phyloP scores from a whole-genome alignment of 2,113 vertebrate genomes.

The Malurus cyaneus region DNA sequence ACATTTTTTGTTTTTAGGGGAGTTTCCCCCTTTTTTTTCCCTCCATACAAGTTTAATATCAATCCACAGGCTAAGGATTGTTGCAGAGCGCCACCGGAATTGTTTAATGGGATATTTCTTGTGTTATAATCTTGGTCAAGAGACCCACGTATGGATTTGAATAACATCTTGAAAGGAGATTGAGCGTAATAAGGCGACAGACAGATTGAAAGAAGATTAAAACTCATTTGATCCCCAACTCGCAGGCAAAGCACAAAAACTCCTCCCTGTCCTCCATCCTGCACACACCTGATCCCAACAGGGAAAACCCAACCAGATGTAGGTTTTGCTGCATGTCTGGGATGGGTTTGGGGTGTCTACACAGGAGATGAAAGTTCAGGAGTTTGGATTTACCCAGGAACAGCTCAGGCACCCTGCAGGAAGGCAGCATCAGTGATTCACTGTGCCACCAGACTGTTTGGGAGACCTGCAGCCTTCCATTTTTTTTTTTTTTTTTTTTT shows the following conservation, averaged over 20 bases:
- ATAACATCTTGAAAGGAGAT: background rate
- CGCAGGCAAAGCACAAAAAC: background rate
- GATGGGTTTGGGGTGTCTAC: background rate
- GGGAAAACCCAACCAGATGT: background rate
- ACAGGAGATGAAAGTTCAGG: background rate
- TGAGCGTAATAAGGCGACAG: background rate
- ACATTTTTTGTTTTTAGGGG: background rate
- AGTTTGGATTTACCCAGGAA: background rate
- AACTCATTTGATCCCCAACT: slow-evolving; percentile 4
- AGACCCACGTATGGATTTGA: background rate
- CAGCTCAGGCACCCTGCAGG: background rate
- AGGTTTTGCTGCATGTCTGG: background rate
- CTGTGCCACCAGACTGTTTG: background rate
- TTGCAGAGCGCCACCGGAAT: background rate
- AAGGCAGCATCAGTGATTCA: background rate
- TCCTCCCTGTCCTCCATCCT: background rate
- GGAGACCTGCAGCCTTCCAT: background rate
- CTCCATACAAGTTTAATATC: background rate
- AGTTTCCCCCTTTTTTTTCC: rapidly evolving
- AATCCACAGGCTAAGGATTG: background rate
- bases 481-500: background rate
- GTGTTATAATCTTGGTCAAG: background rate
- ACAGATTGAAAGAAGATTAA: slow-evolving; percentile 18
- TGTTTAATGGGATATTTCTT: background rate
- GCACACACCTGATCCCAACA: background rate